These are phyloP conservation scores for Salvelinus sp. DNA, from an alignment of 2,113 vertebrate genomes.

Conservation along the genomic window DNA sequence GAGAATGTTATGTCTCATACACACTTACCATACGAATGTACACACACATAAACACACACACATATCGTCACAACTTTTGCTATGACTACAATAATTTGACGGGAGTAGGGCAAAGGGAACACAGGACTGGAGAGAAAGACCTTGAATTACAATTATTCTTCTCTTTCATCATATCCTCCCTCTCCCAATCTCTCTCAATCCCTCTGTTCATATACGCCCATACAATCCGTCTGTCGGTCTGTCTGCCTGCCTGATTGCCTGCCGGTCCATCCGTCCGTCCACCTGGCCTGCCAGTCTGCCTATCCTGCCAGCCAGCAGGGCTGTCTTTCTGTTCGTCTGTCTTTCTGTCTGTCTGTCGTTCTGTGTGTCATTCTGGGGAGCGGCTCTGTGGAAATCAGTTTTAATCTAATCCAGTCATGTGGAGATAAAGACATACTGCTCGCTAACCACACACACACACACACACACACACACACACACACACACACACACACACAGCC, in stretches of 20 bases:
- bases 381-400: conserved; percentile 33
- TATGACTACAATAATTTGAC: conserved; percentile 31
- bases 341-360: conserved; percentile 12
- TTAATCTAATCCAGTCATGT: conserved; percentile 59
- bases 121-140: conserved; percentile 18
- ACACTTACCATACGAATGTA: too few relatives aligned
- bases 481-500: conserved; percentile 7
- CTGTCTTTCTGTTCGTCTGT: conserved; percentile 36
- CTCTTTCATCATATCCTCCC: conserved; percentile 10
- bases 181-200: neutral
- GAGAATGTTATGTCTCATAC: neutral
- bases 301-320: too few relatives aligned
- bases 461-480: too few relatives aligned
- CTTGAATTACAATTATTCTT: conserved; percentile 35
- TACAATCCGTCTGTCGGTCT: neutral
- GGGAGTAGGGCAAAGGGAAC: conserved; percentile 2
- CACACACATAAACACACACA: neutral
- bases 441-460: conserved; percentile 2
- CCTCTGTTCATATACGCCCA: neutral
- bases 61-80: conserved; percentile 6
- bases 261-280: too few relatives aligned
- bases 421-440: conserved; percentile 41
- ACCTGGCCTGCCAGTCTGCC: too few relatives aligned
- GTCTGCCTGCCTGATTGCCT: too few relatives aligned
- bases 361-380: conserved; percentile 12